phyloP scores from a whole-genome alignment of 2,888 invertebrate species.

The Notodonta dromedarius region DNA sequence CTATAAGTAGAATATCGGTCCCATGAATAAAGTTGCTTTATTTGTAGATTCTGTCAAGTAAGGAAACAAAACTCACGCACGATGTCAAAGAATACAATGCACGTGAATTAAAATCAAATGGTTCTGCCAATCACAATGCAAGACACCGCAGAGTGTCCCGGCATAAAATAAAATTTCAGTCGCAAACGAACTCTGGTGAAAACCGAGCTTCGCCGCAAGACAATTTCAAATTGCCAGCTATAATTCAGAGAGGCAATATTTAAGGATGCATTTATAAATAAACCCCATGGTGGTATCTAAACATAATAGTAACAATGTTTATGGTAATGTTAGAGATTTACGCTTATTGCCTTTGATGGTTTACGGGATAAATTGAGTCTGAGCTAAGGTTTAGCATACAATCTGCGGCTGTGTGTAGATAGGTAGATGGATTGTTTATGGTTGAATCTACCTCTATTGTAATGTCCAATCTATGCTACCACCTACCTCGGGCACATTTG shows the following conservation, averaged over 20 bases:
- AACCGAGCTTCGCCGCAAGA: slow-evolving; percentile 55
- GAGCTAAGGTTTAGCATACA: slow-evolving; percentile 37
- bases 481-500: no score
- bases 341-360: slow-evolving; percentile 62
- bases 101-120: neutral
- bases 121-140: neutral
- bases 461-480: no score
- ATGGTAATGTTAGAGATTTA: slow-evolving; percentile 67
- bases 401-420: slow-evolving; percentile 19
- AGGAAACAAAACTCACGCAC: no score
- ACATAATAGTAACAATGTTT: slow-evolving; percentile 65
- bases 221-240: slow-evolving; percentile 71
- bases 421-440: slow-evolving; percentile 3
- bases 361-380: slow-evolving; percentile 45
- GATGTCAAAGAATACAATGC: no score
- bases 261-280: slow-evolving; percentile 69
- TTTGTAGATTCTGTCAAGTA: no score
- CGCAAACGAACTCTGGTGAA: neutral
- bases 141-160: neutral
- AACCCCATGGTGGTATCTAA: slow-evolving; percentile 53
- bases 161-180: neutral
- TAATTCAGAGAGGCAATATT: slow-evolving; percentile 66
- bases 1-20: no score
- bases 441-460: neutral
- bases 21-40: no score